Base-by-base conservation (phyloP, 2,797 vertebrate species). In the Brotula barbata region DNA sequence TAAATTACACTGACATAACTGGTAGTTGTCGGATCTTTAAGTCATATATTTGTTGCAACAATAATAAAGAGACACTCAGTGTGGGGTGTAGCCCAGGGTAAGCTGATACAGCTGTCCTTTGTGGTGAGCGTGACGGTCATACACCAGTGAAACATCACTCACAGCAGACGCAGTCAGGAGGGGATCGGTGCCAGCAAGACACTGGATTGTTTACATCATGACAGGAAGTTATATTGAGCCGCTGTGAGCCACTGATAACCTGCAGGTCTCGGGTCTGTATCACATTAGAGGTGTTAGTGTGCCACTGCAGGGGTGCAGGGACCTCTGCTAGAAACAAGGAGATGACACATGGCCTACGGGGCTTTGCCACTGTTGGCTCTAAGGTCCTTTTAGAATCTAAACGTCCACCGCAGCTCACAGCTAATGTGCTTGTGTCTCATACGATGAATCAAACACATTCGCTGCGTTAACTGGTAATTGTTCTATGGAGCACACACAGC, bases 351-450 rank as follows among this genome's bases (percentile, higher is more conserved):
- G 57, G 64, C 62, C 53, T 54, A 64, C 66, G 48, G 54, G 52
- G 19, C 19, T 21, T 37, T 57, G 53, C 51, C 1, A 9, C 59
- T 65, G 77, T 78, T 60, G 53, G 22, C 44, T 67, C 60, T 68
- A 66, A 67, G 41, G 63, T 61, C 54, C 65, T 67, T 55, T 79
- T 70, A 60, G 68, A 70, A 23, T 14, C 19, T 17, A 13, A 11
- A 52, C 23, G 17, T 31, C 25, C 31, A 25, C 23, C 23, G 23
- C 23, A 34, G 42, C 17, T 47, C 36, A 23, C 0, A 21, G 28
- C 78, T 78, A 81, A 70, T 45, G 58, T 70, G 42, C 61, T 15
- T 48, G 58, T 65, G n/a, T 75, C 57, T 76, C 45, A 59, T 25
- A 1, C n/a, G 49, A 59, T 73, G 62, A 70, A 78, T 68, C 62